Percentiles rank a stretch among this genome's conserved stretches.
phyloP scores from a whole-genome alignment of 2,113 vertebrate genomes.

The Grus americana region DNA sequence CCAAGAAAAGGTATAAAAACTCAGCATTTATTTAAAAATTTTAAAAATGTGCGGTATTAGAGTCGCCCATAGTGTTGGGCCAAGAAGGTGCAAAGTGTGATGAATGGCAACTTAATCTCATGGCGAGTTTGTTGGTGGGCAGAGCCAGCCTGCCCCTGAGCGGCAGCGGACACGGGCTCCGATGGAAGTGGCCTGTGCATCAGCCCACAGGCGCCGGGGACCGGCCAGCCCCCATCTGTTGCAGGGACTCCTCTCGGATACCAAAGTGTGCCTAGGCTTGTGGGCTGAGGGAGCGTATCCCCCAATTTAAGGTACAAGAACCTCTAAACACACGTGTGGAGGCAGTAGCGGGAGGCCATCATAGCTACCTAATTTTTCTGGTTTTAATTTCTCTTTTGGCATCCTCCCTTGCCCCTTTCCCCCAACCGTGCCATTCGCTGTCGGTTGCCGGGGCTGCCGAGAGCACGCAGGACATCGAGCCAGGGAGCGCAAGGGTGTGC shows the following conservation, averaged over 20 bases:
- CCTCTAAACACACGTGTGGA: neutral
- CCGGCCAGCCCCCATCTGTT: neutral
- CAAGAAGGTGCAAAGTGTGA: constrained; percentile 14
- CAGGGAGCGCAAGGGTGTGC: neutral
- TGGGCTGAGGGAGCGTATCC: neutral
- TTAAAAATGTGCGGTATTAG: neutral
- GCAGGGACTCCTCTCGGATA: neutral
- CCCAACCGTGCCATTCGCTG: neutral
- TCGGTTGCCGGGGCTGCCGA: neutral
- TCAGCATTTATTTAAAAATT: constrained; percentile 30
- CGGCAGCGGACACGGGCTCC: neutral
- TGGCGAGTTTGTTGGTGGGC: neutral
- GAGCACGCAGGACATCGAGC: neutral
- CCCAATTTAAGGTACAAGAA: neutral
- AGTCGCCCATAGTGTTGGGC: neutral
- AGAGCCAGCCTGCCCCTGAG: neutral
- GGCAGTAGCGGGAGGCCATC: neutral
- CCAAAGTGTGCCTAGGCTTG: neutral
- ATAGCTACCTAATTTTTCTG: neutral
- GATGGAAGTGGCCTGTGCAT: neutral
- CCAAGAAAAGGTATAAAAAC: neutral
- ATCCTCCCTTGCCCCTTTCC: neutral
- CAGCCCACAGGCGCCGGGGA: neutral
- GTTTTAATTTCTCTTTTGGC: neutral
- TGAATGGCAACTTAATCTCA: neutral